phyloP scores from a whole-genome alignment of 1,140 invertebrate species.

The Dryas iulia region DNA sequence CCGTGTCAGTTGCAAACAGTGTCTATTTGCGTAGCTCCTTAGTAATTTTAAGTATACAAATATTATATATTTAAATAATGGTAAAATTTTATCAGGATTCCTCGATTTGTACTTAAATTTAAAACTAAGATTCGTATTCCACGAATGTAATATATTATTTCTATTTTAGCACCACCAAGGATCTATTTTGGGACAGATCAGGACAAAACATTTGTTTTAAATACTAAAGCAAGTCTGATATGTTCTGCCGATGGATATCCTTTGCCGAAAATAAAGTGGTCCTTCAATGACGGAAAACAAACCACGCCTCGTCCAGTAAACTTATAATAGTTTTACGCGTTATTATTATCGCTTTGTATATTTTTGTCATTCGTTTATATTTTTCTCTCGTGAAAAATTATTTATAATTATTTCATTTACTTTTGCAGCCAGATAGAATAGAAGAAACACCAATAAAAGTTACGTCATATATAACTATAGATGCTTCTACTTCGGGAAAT shows the following conservation, averaged over 20 bases:
- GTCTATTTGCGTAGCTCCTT: no score
- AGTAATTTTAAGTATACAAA: no score
- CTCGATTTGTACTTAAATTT: no score
- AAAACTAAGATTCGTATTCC: no score
- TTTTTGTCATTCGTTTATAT: not conserved
- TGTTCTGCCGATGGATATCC: slow-evolving; percentile 59
- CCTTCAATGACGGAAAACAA: slow-evolving; percentile 36
- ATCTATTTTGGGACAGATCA: slow-evolving; percentile 38
- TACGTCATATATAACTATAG: slow-evolving; percentile 40
- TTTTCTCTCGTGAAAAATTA: not conserved
- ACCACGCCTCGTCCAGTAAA: not conserved
- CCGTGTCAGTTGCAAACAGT: no score
- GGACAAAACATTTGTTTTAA: slow-evolving; percentile 33
- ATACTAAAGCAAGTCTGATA: slow-evolving; percentile 36
- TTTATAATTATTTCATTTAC: not conserved
- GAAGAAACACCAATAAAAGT: slow-evolving; percentile 38
- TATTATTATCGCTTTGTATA: not conserved
- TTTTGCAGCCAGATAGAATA: slow-evolving; percentile 32
- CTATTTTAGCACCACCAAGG: slow-evolving; percentile 41
- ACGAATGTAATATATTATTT: no score
- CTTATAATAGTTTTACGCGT: not conserved
- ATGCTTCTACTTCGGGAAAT: slow-evolving; percentile 42
- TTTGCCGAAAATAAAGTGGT: slow-evolving; percentile 49
- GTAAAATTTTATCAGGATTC: no score
- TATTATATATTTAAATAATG: no score